A percentile compares a stretch with the other conserved stretches of the same genome.
Evolutionary conservation across 92 coral and sea anemone genomes (phyloP).

Genomic region (Epizoanthus illoricatus): DNA sequence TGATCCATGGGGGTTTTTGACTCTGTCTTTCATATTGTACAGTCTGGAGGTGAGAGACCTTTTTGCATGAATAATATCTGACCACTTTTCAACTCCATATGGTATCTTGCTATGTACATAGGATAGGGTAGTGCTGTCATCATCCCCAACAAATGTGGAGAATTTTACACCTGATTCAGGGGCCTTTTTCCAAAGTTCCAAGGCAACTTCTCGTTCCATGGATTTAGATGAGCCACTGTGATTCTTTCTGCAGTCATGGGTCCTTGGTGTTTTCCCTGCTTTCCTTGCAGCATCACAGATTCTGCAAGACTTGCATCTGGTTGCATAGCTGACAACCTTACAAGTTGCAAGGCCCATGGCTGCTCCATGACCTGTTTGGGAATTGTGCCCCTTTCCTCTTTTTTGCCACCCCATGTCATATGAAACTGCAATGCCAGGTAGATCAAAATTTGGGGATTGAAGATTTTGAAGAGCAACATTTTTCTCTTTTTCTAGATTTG

Average conservation of each 20-base stretch:
- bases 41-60: too few species aligned
- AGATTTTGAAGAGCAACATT: conserved; percentile 32
- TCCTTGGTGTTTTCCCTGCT: conserved; percentile 20
- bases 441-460: conserved; percentile 47
- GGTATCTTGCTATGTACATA: background rate
- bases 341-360: conserved; percentile 57
- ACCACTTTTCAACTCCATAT: too few species aligned
- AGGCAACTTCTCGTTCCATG: conserved; percentile 61
- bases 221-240: conserved; percentile 65
- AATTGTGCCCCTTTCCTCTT: conserved; percentile 60
- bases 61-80: too few species aligned
- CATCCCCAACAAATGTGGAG: conserved; percentile 64
- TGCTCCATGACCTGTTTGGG: conserved; percentile 59
- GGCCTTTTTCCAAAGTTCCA: conserved; percentile 45
- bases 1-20: conserved; percentile 51
- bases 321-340: conserved; percentile 53
- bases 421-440: conserved; percentile 37
- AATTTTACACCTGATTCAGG: conserved; percentile 47
- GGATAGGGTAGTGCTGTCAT: conserved; percentile 64
- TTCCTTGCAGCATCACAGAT: conserved; percentile 40
- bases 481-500: conserved; percentile 29
- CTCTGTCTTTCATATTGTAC: conserved; percentile 51
- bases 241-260: conserved; percentile 63
- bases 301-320: conserved; percentile 56
- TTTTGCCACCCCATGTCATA: conserved; percentile 82